Percentiles rank a stretch among this genome's conserved stretches.
Evolutionary conservation across 2,888 invertebrate genomes (phyloP).

Genomic region (Rapana venosa): DNA sequence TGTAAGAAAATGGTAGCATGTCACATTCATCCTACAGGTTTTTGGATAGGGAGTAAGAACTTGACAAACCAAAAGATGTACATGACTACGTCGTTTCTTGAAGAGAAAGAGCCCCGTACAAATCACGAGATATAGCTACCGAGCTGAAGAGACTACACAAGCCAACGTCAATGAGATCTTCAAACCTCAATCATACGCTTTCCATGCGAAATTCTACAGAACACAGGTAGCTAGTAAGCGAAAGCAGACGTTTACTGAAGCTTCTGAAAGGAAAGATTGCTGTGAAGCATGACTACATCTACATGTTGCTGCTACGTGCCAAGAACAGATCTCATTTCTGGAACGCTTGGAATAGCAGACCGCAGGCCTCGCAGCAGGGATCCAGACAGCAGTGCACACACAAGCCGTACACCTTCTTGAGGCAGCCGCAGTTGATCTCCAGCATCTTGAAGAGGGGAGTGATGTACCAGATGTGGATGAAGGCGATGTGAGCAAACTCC

Average conservation of each 20-base stretch:
- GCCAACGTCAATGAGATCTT: neutral
- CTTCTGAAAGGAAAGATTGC: neutral
- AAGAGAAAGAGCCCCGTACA: too few species aligned
- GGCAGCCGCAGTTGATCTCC: conserved; percentile 81
- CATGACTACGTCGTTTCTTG: too few species aligned
- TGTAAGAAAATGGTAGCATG: too few species aligned
- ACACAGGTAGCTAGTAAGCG: neutral
- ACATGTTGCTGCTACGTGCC: neutral
- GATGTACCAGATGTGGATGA: conserved; percentile 85
- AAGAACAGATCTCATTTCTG: conserved; percentile 47
- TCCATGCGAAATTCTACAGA: neutral
- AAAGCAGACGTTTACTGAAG: too few species aligned
- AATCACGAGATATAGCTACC: too few species aligned
- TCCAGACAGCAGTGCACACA: conserved; percentile 80
- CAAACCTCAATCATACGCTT: neutral
- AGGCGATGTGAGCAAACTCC: conserved; percentile 81
- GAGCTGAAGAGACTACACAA: neutral
- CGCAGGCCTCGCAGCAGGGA: conserved; percentile 62
- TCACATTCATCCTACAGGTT: too few species aligned
- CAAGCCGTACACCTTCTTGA: conserved; percentile 77
- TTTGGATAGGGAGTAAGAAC: too few species aligned
- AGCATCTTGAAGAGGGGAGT: conserved; percentile 84
- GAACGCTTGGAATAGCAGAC: conserved; percentile 60
- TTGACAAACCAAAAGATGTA: too few species aligned
- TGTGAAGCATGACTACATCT: neutral